Evolutionary conservation across 2,797 vertebrate genomes (phyloP), one percentile per base, ranked within the genome.

Genomic region (Tenualosa thibaudeaui): DNA sequence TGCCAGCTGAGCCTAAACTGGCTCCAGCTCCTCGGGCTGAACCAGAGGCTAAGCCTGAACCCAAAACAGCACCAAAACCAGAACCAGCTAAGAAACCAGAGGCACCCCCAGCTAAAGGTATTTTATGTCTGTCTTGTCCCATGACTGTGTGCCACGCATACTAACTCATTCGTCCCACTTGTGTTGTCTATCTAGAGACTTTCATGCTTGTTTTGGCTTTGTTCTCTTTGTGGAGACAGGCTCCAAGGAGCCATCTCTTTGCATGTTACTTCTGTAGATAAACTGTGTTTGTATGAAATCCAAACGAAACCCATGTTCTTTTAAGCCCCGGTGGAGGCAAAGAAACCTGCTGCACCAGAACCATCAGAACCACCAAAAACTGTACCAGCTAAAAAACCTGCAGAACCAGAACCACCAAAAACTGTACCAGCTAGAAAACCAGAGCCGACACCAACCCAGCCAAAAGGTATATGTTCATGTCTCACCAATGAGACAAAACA

Each of bases 71-170:
- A 7, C 81, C 86, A 10, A 91, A 93, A 87, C 89, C 88, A 3
- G 88, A 12, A 7, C 81, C 86, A 13, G 54, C 86, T 56, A 92
- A 93, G 94, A 95, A 95, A 90, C 87, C 93, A 13, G 94, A 91
- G 58, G 85, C 91, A 3, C 93, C 91, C 51, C 92, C 93, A 87
- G 89, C 94, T 84, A 95, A 96, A 98, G 97, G 98, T 99, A 97
- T 85, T 86, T 91, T 60, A 87, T 89, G 68, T 84, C 31, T 65
- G 17, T 81, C 75, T 24, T 84, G 10, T 50, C 86, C n/a, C 22
- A 81, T 87, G 58, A 51, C 40, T 85, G n/a, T 37, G 5, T 83
- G 81, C 88, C 31, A 4, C 85, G 19, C 91, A 19, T 86, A 54
- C 81, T 19, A 88, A 82, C 88, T 88, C 83, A 49, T 8, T 49